phyloP scores from a whole-genome alignment of 1,140 invertebrate genomes.

The Parapsyche elsis region DNA sequence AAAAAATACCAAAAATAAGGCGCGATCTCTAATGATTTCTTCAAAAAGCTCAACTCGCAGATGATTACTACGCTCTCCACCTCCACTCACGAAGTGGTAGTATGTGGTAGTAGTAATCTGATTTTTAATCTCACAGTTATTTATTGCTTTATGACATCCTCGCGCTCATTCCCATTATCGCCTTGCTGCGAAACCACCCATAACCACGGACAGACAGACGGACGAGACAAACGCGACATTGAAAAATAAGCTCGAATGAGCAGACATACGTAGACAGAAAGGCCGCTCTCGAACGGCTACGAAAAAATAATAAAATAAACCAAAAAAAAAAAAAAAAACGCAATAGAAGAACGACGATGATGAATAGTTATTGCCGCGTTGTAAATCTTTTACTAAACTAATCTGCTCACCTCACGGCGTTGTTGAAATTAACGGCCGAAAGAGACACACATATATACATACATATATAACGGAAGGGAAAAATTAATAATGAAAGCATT shows the following conservation, averaged over 20 bases:
- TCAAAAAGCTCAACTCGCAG: constrained; percentile 27
- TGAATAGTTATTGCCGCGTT: constrained; percentile 55
- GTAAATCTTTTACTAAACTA: constrained; percentile 56
- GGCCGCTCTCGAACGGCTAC: constrained; percentile 17
- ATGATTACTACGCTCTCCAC: constrained; percentile 25
- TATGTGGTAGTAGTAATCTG: constrained; percentile 34
- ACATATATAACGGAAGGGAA: background rate
- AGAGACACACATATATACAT: background rate
- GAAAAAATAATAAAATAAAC: constrained; percentile 14
- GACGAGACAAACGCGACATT: constrained; percentile 52
- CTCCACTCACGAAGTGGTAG: background rate
- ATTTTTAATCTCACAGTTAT: constrained; percentile 55
- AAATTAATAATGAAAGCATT: too few relatives aligned
- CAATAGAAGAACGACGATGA: constrained; percentile 46
- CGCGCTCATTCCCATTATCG: constrained; percentile 53
- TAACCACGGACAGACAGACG: constrained; percentile 43
- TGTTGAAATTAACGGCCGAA: constrained; percentile 37
- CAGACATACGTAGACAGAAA: constrained; percentile 42
- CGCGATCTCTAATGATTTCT: constrained; percentile 41
- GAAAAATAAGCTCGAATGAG: constrained; percentile 50
- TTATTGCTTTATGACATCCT: constrained; percentile 55
- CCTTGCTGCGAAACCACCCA: constrained; percentile 54
- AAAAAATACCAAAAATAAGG: constrained; percentile 1
- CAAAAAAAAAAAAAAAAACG: constrained; percentile 47
- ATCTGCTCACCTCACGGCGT: constrained; percentile 34